Conservation (phyloP, 2,888 invertebrate genomes). For the Cheilosia variabilis region DNA sequence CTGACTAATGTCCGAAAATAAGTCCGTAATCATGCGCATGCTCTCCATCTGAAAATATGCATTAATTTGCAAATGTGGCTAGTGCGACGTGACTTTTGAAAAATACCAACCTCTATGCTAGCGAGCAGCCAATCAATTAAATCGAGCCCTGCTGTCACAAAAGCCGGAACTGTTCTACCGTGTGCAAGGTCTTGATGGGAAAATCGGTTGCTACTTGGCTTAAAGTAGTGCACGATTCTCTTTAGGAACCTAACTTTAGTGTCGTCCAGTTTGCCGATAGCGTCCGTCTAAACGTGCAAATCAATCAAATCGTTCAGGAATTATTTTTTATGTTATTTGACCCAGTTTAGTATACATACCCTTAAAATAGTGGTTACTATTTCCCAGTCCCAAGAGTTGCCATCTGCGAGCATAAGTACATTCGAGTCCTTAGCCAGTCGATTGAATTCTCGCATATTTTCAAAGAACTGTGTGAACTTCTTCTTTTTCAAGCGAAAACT, state of each 20-base stretch:
- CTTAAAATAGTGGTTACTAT: constrained; percentile 92
- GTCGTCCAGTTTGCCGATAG: constrained; percentile 87
- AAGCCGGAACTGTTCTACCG: constrained; percentile 81
- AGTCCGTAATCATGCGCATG: constrained; percentile 89
- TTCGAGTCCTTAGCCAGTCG: constrained; percentile 91
- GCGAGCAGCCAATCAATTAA: constrained; percentile 82
- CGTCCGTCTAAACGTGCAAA: constrained; percentile 81
- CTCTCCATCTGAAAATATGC: constrained; percentile 86
- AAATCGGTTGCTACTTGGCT: constrained; percentile 94
- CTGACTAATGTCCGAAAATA: constrained; percentile 91
- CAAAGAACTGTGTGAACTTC: constrained; percentile 85
- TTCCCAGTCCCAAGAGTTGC: constrained; percentile 96
- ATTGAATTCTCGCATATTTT: constrained; percentile 86
- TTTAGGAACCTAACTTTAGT: constrained; percentile 88
- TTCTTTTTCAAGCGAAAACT: constrained; percentile 82
- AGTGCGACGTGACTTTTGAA: background rate
- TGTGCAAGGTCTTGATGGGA: constrained; percentile 91
- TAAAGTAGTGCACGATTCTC: constrained; percentile 92
- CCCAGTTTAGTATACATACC: constrained; percentile 83
- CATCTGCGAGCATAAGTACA: constrained; percentile 91
- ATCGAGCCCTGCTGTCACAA: constrained; percentile 82
- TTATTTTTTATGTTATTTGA: too few species aligned
- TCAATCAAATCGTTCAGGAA: background rate
- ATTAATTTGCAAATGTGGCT: background rate
- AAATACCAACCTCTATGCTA: constrained; percentile 79